Evolutionary conservation across 2,797 vertebrate genomes (phyloP).

Genomic region (Tangara arthus): DNA sequence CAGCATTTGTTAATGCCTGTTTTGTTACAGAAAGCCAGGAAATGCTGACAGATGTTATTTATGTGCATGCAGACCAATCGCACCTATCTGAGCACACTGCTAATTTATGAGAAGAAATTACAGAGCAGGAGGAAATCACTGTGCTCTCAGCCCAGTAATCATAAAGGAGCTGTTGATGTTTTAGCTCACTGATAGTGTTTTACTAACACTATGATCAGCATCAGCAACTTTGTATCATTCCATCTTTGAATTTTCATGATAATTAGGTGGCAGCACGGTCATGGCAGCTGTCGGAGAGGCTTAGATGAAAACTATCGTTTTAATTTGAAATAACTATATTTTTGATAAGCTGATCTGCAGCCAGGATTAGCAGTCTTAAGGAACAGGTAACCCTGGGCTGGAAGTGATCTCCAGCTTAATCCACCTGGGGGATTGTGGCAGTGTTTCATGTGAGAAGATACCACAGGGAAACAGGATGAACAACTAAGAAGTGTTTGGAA

Average conservation of each 20-base stretch:
- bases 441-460: background rate
- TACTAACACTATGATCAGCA: background rate
- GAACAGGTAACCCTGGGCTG: constrained; percentile 7
- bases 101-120: constrained; percentile 16
- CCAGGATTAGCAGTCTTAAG: constrained; percentile 41
- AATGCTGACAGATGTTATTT: background rate
- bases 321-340: constrained; percentile 52
- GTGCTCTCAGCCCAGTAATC: background rate
- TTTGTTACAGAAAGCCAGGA: background rate
- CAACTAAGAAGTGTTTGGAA: background rate
- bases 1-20: background rate
- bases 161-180: background rate
- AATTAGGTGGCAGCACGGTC: accelerated
- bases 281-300: background rate
- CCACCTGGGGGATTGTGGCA: background rate
- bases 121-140: background rate
- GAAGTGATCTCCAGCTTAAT: constrained; percentile 43
- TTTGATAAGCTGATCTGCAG: constrained; percentile 47
- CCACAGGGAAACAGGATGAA: background rate
- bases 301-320: constrained; percentile 15
- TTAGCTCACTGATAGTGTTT: background rate
- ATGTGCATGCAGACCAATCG: background rate
- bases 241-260: background rate
- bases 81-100: background rate
- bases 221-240: background rate